Evolutionary conservation across 1,140 invertebrate species (phyloP).

Genomic region (Sinonovacula constricta): DNA sequence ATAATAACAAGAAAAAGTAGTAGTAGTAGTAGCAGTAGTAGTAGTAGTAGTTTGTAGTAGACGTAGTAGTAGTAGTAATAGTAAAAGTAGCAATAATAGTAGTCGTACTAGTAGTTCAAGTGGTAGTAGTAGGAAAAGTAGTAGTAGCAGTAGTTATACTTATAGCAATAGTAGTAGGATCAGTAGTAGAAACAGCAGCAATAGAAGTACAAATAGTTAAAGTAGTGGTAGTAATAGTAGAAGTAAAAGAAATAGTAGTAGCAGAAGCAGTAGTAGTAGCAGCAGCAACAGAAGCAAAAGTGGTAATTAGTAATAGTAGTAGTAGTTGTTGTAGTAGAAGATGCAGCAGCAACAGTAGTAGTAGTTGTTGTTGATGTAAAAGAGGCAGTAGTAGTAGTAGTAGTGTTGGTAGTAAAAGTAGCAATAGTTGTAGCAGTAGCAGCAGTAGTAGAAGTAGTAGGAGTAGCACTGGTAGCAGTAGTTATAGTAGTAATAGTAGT

Average conservation of each 20-base stretch:
- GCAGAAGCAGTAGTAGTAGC: no score
- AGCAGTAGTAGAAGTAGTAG: no score
- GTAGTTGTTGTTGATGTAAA: no score
- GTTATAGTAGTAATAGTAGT: slow-evolving; percentile 1
- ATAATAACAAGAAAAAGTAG: no score
- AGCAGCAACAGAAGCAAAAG: no score
- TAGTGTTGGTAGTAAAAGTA: no score
- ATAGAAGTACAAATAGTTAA: background rate
- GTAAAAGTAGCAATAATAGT: slow-evolving; percentile 4
- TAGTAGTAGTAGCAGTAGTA: slow-evolving; percentile 8
- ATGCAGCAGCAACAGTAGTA: no score
- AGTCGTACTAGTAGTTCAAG: background rate
- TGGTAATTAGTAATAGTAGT: background rate
- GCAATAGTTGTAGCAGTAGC: no score
- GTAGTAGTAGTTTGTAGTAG: background rate
- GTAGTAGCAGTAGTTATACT: background rate
- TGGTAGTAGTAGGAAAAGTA: background rate
- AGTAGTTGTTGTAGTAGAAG: background rate
- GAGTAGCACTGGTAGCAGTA: no score
- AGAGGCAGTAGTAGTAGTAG: no score
- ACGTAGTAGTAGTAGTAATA: slow-evolving; percentile 3
- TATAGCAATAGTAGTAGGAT: background rate
- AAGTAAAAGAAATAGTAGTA: background rate
- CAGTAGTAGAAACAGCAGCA: background rate
- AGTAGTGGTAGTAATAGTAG: slow-evolving; percentile 6